Conservation (phyloP, 2,113 vertebrate genomes). For the Pongo pygmaeus region DNA sequence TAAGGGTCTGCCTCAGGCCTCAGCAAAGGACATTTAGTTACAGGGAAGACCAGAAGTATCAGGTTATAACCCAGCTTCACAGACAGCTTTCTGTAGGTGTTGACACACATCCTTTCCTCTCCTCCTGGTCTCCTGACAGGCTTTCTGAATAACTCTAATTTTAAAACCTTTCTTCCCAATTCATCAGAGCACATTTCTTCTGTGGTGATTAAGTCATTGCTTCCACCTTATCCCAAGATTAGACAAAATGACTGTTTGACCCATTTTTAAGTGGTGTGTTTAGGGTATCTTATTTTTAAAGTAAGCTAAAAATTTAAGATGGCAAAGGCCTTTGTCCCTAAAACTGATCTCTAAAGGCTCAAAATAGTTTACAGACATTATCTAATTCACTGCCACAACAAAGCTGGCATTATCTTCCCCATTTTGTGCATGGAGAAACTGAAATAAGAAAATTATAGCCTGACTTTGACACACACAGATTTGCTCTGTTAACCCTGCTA, state of each 20-base stretch:
- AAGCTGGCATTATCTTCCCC: not conserved
- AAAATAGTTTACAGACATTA: slow-evolving; percentile 44
- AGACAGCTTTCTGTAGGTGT: not conserved
- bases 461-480: not conserved
- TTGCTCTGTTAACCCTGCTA: not conserved
- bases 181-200: slow-evolving; percentile 6
- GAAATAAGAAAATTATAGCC: not conserved
- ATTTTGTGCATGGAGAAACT: slow-evolving; percentile 19
- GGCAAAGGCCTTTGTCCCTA: not conserved
- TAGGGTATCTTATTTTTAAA: not conserved
- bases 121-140: not conserved
- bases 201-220: not conserved
- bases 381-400: slow-evolving; percentile 41
- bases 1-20: not conserved
- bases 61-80: not conserved
- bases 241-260: not conserved
- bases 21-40: not conserved
- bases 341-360: slow-evolving; percentile 30
- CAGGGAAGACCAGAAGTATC: not conserved
- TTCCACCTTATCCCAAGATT: slow-evolving; percentile 1
- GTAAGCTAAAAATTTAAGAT: slow-evolving; percentile 24
- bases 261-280: not conserved
- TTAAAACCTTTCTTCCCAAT: slow-evolving; percentile 10
- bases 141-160: slow-evolving; percentile 18
- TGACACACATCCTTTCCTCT: not conserved